A percentile compares a stretch with the other conserved stretches of the same genome.
phyloP scores from a whole-genome alignment of 2,888 invertebrate genomes.

The Mythimna pallens region DNA sequence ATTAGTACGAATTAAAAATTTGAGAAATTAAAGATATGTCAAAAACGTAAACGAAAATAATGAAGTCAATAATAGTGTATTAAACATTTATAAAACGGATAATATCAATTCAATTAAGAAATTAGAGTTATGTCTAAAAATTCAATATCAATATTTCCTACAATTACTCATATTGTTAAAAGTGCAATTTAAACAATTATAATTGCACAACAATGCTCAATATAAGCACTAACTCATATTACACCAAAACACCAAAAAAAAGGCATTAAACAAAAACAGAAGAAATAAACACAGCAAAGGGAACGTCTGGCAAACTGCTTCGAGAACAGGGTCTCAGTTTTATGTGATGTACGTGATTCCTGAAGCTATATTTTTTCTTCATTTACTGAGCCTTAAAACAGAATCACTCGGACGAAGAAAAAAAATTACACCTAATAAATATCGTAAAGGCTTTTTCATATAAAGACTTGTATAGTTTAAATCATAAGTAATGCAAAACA shows the following conservation, averaged over 20 bases:
- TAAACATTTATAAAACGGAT: too few relatives aligned
- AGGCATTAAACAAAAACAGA: neutral
- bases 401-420: slow-evolving; percentile 24
- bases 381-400: slow-evolving; percentile 49
- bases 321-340: slow-evolving; percentile 29
- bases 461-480: neutral
- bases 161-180: too few relatives aligned
- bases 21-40: too few relatives aligned
- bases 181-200: too few relatives aligned
- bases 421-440: slow-evolving; percentile 27
- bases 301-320: slow-evolving; percentile 15
- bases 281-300: slow-evolving; percentile 4
- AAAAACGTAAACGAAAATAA: too few relatives aligned
- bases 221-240: too few relatives aligned
- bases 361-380: slow-evolving; percentile 36
- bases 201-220: too few relatives aligned
- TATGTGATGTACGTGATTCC: slow-evolving; percentile 51
- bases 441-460: slow-evolving; percentile 16
- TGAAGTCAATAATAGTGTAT: too few relatives aligned
- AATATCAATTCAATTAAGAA: too few relatives aligned
- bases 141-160: too few relatives aligned
- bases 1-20: too few relatives aligned
- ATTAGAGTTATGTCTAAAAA: too few relatives aligned
- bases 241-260: slow-evolving; percentile 1
- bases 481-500: neutral